Percentiles rank a stretch among this genome's conserved stretches.
phyloP scores from a whole-genome alignment of 1,140 invertebrate genomes.

The Drosophila tropicalis region DNA sequence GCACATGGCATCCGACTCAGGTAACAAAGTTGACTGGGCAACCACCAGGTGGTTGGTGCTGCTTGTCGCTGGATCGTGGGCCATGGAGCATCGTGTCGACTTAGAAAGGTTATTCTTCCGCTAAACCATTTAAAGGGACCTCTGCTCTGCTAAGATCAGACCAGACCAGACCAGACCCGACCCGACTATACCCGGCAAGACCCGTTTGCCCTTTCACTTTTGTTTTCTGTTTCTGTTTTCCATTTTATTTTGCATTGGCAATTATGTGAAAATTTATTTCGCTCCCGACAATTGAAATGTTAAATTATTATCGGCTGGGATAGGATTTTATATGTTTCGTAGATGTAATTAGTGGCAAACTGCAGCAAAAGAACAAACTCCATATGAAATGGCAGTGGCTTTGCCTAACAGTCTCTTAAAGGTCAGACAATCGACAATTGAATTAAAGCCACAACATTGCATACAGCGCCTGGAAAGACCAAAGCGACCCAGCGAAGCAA shows the following conservation, averaged over 20 bases:
- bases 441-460: slow-evolving; percentile 49
- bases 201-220: slow-evolving; percentile 74
- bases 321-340: slow-evolving; percentile 23
- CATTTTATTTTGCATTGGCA: slow-evolving; percentile 36
- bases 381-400: slow-evolving; percentile 55
- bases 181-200: not conserved
- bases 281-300: slow-evolving; percentile 73
- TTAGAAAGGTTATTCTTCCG: slow-evolving; percentile 82
- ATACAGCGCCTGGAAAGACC: slow-evolving; percentile 45
- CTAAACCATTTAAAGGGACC: slow-evolving; percentile 76
- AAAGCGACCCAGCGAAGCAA: slow-evolving; percentile 4
- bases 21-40: slow-evolving; percentile 24
- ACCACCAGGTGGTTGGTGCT: slow-evolving; percentile 56
- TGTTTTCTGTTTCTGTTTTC: slow-evolving; percentile 21
- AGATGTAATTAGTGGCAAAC: slow-evolving; percentile 57
- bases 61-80: slow-evolving; percentile 52
- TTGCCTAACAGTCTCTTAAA: slow-evolving; percentile 61
- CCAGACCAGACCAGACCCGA: slow-evolving; percentile 9
- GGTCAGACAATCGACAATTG: slow-evolving; percentile 72
- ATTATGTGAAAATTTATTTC: slow-evolving; percentile 70
- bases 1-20: slow-evolving; percentile 56
- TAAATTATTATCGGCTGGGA: slow-evolving; percentile 61
- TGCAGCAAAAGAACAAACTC: slow-evolving; percentile 28
- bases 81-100: slow-evolving; percentile 56
- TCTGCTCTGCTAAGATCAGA: slow-evolving; percentile 16